Evolutionary conservation across 2,888 invertebrate genomes (phyloP), one percentile per base, ranked within the genome.

Genomic region (Epiblema foenella): DNA sequence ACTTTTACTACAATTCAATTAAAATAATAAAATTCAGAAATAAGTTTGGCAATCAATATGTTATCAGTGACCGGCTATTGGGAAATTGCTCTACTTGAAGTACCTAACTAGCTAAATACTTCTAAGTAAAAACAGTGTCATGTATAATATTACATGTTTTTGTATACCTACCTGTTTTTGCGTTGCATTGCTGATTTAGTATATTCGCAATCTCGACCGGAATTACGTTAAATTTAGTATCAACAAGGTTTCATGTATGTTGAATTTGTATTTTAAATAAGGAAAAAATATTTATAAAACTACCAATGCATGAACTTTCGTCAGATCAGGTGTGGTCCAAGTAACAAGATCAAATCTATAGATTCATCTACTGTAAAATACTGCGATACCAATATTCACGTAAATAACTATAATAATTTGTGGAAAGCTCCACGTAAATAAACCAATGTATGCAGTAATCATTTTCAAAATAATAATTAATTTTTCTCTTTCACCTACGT

Each of bases 281-380:
- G 63, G 18, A 64, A 58, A 42, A 18, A 56, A n/a, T n/a, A n/a
- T n/a, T 37, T 20, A 49, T 82, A 85, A 86, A 88, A 68, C 72
- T 84, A 87, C 76, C 85, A 83, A 83, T 81, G 88, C 89, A 82
- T 88, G 77, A 86, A 84, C 79, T 81, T 82, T 77, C 82, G 73
- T 76, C 42, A 66, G 46, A 64, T 59, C 0, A n/a, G 7, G 42
- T 60, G n/a, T 56, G 60, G 72, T 49, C 33, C 51, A 73, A 69
- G 37, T 46, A 4, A 24, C 24, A 24, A 24, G 24, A 24, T 24
- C 4, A 24, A 24, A 24, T 24, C 4, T 24, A 3, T 24, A 24
- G 24, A 24, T 24, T 24, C 24, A 54, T 15, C 15, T 54, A 54
- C 7, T 54, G 20, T 10, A 52, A 12, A 11, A 42, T 2, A n/a